Evolutionary conservation across 2,113 vertebrate species (phyloP), one percentile per base, ranked within the genome.

Genomic region (Aplodontia rufa): DNA sequence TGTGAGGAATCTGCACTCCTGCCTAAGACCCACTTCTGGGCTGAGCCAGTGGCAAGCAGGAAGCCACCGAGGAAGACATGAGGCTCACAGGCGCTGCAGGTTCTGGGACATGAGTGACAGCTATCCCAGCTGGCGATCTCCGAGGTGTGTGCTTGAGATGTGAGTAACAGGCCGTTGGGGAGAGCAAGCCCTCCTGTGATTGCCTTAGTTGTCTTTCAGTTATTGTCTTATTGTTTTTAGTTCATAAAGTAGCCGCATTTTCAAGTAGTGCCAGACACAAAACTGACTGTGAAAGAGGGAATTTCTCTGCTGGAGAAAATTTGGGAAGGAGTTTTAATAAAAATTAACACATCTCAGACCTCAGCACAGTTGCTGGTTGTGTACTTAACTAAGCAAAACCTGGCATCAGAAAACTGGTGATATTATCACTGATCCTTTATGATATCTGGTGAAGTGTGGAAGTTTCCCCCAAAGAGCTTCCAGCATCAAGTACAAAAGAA

Each of bases 401-500:
- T 0, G 1, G 55, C 42, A 14, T 76, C 35, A 20, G 78, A 95
- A 94, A 96, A 93, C 37, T 66, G 40, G 95, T 13, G 37, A 78
- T 74, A 76, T 64, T 30, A 17, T 91, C 49, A 55, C 71, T 32
- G 8, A 47, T 90, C 1, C 49, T 55, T 81, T 80, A 35, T 20
- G 71, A 88, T 85, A 94, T 72, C 78, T 78, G 84, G 64, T 42
- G 95, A 85, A 88, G 89, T 22, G 92, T 64, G 60, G 93, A 22
- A 49, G 53, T 90, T 35, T 11, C 84, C 71, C 87, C 91, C 35
- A 85, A 95, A 94, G 47, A 96, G 85, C 96, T 81, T 71, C 78
- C 88, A 72, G 93, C 62, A 81, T 92, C 95, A 89, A 97, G 97
- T 78, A 69, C 66, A 94, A 55, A 95, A 88, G 69, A 84, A 91